Evolutionary conservation across 2,888 invertebrate species (phyloP).

Genomic region (Quadroppia sp.): DNA sequence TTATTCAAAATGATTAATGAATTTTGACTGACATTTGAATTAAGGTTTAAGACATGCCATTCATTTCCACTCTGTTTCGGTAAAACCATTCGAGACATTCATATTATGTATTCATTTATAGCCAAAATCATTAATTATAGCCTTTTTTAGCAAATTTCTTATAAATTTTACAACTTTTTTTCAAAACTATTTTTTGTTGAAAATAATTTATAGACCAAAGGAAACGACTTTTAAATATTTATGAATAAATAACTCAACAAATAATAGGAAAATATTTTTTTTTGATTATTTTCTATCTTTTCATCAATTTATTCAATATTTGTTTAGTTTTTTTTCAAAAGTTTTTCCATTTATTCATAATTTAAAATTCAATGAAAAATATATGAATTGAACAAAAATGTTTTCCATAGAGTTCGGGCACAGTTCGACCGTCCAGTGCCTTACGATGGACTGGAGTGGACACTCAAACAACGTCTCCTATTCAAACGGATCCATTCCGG

Average conservation of each 20-base stretch:
- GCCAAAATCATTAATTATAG: neutral
- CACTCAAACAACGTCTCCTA: neutral
- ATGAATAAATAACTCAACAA: neutral
- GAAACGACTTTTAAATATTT: neutral
- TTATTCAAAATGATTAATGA: conserved; percentile 17
- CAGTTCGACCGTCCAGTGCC: conserved; percentile 22
- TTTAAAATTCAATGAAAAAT: neutral
- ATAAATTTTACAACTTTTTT: too few relatives aligned
- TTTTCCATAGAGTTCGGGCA: conserved; percentile 21
- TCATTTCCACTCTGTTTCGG: neutral
- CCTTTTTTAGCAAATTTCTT: neutral
- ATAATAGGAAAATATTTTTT: too few relatives aligned
- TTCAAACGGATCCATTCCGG: neutral
- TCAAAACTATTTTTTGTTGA: neutral
- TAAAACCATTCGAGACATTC: neutral
- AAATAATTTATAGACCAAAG: neutral
- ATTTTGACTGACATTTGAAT: conserved; percentile 28
- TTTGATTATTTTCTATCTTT: too few relatives aligned
- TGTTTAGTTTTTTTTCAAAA: neutral
- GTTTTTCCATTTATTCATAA: neutral
- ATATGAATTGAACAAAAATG: neutral
- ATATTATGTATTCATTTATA: neutral
- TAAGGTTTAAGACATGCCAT: conserved; percentile 6
- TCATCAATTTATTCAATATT: too few relatives aligned
- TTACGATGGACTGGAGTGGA: neutral